Conservation (phyloP, 2,113 vertebrate genomes). For the Cephalopholis sonnerati region DNA sequence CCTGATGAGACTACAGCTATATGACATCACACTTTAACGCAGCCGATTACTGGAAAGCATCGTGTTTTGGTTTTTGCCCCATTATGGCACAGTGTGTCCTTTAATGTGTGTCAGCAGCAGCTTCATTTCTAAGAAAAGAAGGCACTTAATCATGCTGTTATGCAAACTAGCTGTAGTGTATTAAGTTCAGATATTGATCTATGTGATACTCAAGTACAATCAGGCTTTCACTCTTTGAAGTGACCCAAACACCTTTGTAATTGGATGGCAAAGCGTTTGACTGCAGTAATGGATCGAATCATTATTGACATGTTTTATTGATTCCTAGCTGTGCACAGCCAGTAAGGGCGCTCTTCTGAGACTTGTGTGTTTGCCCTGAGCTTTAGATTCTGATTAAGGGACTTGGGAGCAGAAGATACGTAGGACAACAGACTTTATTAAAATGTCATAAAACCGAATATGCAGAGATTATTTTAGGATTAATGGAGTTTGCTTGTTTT, state of each 20-base stretch:
- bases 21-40: conserved; percentile 34
- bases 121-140: conserved; percentile 10
- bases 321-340: conserved; percentile 60
- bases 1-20: conserved; percentile 22
- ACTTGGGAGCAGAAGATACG: conserved; percentile 14
- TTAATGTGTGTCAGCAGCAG: neutral
- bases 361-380: conserved; percentile 31
- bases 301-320: conserved; percentile 75
- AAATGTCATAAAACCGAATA: conserved; percentile 38
- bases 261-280: conserved; percentile 72
- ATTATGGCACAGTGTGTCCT: neutral
- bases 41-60: conserved; percentile 50
- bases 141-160: conserved; percentile 8
- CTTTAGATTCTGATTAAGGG: conserved; percentile 60
- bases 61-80: conserved; percentile 16
- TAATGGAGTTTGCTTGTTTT: conserved; percentile 23
- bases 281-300: conserved; percentile 69
- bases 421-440: conserved; percentile 41
- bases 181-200: conserved; percentile 64
- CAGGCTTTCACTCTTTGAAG: conserved; percentile 55
- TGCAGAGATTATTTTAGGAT: conserved; percentile 23
- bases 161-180: conserved; percentile 42
- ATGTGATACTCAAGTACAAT: conserved; percentile 55
- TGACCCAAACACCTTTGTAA: conserved; percentile 76
- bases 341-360: conserved; percentile 37